These are phyloP conservation scores for Argentina silus DNA, from an alignment of 2,797 vertebrate genomes.

Conservation along the genomic window DNA sequence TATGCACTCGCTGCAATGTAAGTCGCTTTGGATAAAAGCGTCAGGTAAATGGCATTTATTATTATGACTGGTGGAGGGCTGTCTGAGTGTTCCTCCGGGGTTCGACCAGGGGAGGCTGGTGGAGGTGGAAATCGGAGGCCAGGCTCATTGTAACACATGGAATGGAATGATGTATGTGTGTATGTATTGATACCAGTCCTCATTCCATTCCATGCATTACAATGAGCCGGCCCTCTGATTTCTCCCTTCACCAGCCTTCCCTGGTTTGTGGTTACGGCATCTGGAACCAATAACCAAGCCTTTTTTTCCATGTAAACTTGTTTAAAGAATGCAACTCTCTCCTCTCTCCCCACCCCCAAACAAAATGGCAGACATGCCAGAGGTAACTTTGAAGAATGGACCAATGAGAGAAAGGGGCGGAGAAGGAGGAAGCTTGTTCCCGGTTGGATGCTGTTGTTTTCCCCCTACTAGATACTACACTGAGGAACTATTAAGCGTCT, in stretches of 20 bases:
- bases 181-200: too few species aligned
- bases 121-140: too few species aligned
- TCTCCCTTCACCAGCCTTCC: neutral
- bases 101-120: too few species aligned
- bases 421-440: slow-evolving; percentile 14
- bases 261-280: slow-evolving; percentile 45
- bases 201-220: neutral
- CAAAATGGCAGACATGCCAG: slow-evolving; percentile 40
- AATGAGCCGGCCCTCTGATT: too few species aligned
- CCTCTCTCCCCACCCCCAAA: slow-evolving; percentile 28
- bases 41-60: too few species aligned
- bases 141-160: too few species aligned
- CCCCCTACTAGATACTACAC: neutral
- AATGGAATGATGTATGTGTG: too few species aligned
- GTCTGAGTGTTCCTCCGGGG: too few species aligned
- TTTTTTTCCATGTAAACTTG: slow-evolving; percentile 15
- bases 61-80: neutral
- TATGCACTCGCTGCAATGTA: too few species aligned
- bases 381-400: slow-evolving; percentile 13
- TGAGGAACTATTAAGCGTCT: neutral
- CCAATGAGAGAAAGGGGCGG: slow-evolving; percentile 73
- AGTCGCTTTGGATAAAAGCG: too few species aligned
- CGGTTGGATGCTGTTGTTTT: neutral
- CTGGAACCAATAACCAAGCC: slow-evolving; percentile 62
- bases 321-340: slow-evolving; percentile 52